Percentiles rank a stretch among this genome's conserved stretches.
These are phyloP conservation scores for Thalassophryne amazonica DNA, from an alignment of 2,797 vertebrate genomes.

Conservation along the genomic window DNA sequence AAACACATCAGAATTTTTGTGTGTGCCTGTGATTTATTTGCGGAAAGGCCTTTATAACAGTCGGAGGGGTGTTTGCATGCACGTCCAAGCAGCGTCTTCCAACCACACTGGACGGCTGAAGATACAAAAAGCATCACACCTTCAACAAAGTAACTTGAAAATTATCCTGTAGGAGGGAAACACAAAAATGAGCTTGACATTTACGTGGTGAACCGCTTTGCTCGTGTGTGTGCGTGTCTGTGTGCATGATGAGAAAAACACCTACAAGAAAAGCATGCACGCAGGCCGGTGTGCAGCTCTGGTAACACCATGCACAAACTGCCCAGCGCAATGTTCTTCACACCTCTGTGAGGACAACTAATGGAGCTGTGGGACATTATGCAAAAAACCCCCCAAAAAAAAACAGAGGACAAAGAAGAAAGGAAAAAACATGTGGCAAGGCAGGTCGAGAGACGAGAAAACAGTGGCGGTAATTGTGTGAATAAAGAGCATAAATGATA, in stretches of 20 bases:
- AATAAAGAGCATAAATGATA: slow-evolving; percentile 41
- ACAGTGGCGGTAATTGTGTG: slow-evolving; percentile 16
- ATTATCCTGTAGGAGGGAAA: slow-evolving; percentile 10
- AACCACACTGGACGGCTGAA: slow-evolving; percentile 13
- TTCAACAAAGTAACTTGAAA: slow-evolving; percentile 1
- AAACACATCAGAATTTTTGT: background rate
- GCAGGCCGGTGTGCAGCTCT: background rate
- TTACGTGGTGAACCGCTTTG: slow-evolving; percentile 16
- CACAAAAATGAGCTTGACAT: slow-evolving; percentile 19
- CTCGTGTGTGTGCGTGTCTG: slow-evolving; percentile 12
- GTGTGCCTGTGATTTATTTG: background rate
- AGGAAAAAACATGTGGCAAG: slow-evolving; percentile 12
- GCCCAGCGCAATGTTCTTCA: slow-evolving; percentile 26
- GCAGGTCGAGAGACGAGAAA: slow-evolving; percentile 5
- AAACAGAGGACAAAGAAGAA: slow-evolving; percentile 22
- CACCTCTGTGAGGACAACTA: slow-evolving; percentile 44
- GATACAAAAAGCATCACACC: slow-evolving; percentile 2
- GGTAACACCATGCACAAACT: slow-evolving; percentile 26
- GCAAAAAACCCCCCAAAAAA: too few relatives aligned
- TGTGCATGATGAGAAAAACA: slow-evolving; percentile 29
- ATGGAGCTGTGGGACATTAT: slow-evolving; percentile 51
- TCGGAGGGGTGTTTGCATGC: background rate
- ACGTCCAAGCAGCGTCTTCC: background rate
- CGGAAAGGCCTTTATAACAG: background rate
- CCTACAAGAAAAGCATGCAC: slow-evolving; percentile 16